Evolutionary conservation across 2,113 vertebrate species (phyloP).

Genomic region (Speoplatyrhinus poulsoni): DNA sequence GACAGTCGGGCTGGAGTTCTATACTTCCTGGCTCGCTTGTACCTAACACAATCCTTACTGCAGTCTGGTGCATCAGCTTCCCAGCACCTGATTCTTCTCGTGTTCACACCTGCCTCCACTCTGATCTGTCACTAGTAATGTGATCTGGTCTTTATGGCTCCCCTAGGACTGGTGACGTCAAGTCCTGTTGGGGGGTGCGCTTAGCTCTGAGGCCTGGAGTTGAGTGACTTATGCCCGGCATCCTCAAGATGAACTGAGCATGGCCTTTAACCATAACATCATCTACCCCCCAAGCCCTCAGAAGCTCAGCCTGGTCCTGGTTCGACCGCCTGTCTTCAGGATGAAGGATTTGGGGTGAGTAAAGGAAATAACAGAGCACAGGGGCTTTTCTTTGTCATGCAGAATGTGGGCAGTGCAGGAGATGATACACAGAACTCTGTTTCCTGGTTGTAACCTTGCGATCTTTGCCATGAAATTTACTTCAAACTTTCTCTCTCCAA

Average conservation of each 20-base stretch:
- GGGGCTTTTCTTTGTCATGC: too few relatives aligned
- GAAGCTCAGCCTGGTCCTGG: slow-evolving; percentile 54
- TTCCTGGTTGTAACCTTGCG: too few relatives aligned
- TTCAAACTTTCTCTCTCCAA: too few relatives aligned
- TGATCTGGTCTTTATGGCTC: slow-evolving; percentile 6
- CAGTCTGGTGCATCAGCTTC: too few relatives aligned
- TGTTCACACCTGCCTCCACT: too few relatives aligned
- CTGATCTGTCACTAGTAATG: too few relatives aligned
- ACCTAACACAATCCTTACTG: too few relatives aligned
- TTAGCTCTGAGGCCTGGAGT: slow-evolving; percentile 34
- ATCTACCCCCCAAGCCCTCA: slow-evolving; percentile 45
- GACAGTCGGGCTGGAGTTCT: slow-evolving; percentile 29
- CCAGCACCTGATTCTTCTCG: too few relatives aligned
- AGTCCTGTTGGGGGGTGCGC: slow-evolving; percentile 28
- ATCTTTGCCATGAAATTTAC: too few relatives aligned
- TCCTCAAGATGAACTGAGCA: slow-evolving; percentile 79
- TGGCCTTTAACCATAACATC: slow-evolving; percentile 77
- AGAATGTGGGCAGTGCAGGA: too few relatives aligned
- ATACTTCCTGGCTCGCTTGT: not conserved
- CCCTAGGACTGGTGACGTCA: not conserved
- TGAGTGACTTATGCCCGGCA: slow-evolving; percentile 65
- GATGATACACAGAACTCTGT: too few relatives aligned
- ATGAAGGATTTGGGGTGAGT: slow-evolving; percentile 27
- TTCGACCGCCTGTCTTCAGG: slow-evolving; percentile 59
- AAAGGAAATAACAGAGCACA: not conserved